These are phyloP conservation scores for Morelia viridis DNA, from an alignment of 2,797 vertebrate genomes.

Conservation along the genomic window DNA sequence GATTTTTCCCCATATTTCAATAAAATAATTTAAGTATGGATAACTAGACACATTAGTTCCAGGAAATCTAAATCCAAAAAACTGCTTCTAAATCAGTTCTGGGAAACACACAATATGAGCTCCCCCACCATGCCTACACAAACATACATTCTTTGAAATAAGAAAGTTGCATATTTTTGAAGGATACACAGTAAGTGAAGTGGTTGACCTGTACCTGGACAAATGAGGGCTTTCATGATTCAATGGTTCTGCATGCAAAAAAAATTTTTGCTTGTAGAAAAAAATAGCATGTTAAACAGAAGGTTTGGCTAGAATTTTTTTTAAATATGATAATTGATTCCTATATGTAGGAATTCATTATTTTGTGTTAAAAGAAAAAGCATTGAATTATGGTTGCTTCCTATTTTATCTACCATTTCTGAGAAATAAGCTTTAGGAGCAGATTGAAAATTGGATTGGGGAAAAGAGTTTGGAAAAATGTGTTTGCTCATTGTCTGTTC, in stretches of 20 bases:
- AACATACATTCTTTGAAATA: background rate
- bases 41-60: background rate
- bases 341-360: background rate
- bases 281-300: background rate
- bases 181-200: background rate
- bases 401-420: background rate
- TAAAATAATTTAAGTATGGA: background rate
- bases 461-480: background rate
- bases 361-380: background rate
- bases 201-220: background rate
- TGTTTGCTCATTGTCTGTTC: background rate
- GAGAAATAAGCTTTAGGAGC: background rate
- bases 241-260: background rate
- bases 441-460: background rate
- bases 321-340: background rate
- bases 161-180: background rate
- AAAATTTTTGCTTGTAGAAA: background rate
- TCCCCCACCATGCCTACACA: background rate
- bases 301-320: background rate
- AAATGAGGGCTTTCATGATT: background rate
- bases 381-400: background rate
- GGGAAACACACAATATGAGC: background rate
- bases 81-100: background rate
- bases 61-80: background rate
- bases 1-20: background rate